These are phyloP conservation scores for Apteryx owenii DNA, from an alignment of 2,113 vertebrate species.

Conservation along the genomic window DNA sequence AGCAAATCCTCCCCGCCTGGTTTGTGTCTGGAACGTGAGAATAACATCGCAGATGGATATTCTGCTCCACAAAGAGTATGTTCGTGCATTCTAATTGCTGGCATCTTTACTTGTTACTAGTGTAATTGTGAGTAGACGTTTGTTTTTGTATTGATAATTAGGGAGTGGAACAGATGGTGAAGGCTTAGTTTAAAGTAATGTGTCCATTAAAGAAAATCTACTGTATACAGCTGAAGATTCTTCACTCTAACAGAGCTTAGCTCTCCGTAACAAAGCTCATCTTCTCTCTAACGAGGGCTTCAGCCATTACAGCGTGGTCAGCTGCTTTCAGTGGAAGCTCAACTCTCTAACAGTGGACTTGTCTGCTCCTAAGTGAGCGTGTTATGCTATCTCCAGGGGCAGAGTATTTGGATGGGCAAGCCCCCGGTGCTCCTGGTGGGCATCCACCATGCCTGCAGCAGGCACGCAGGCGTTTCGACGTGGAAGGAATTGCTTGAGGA, in stretches of 20 bases:
- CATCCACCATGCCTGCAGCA: too few species aligned
- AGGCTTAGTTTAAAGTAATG: constrained; percentile 81
- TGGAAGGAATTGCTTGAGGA: neutral
- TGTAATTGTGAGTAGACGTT: constrained; percentile 81
- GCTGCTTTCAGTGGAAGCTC: neutral
- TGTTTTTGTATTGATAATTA: constrained; percentile 83
- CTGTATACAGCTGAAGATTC: constrained; percentile 74
- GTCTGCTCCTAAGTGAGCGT: rapidly evolving
- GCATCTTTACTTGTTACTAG: constrained; percentile 78
- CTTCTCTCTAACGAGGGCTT: neutral
- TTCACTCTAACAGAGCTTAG: constrained; percentile 56
- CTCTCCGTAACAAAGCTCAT: neutral
- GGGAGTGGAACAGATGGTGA: constrained; percentile 78
- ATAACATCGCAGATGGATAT: constrained; percentile 67
- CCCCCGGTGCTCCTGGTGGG: neutral
- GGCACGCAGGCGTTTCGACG: neutral
- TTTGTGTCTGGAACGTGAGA: neutral
- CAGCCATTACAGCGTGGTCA: neutral
- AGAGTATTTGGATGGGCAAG: neutral
- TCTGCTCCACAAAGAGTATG: constrained; percentile 6
- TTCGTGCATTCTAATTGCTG: constrained; percentile 77
- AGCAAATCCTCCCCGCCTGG: neutral
- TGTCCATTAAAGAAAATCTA: constrained; percentile 80
- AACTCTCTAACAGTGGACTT: rapidly evolving
- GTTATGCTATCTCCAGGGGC: neutral